A percentile compares a stretch with the other conserved stretches of the same genome.
These are phyloP conservation scores for Argyresthia albistria DNA, from an alignment of 2,888 invertebrate species.

Conservation along the genomic window DNA sequence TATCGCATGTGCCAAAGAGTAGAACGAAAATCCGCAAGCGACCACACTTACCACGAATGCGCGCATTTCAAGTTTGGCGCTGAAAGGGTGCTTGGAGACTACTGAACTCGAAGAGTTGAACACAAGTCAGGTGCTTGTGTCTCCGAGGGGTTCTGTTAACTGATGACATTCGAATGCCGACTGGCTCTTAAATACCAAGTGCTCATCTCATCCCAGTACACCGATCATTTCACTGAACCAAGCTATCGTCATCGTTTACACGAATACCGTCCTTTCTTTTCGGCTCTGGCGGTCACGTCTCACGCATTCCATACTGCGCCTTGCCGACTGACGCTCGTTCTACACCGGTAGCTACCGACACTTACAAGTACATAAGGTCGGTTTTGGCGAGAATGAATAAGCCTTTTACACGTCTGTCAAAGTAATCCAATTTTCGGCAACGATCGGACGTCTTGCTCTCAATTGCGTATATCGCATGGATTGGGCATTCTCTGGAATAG, in stretches of 20 bases:
- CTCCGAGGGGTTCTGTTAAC: slow-evolving; percentile 56
- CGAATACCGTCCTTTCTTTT: slow-evolving; percentile 67
- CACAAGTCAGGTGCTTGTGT: slow-evolving; percentile 49
- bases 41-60: slow-evolving; percentile 59
- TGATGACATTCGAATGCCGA: slow-evolving; percentile 65
- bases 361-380: background rate
- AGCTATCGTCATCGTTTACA: slow-evolving; percentile 68
- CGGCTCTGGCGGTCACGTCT: slow-evolving; percentile 29
- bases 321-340: slow-evolving; percentile 22
- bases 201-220: slow-evolving; percentile 66
- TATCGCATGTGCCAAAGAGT: slow-evolving; percentile 47
- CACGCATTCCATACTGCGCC: slow-evolving; percentile 55
- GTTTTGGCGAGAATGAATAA: background rate
- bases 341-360: background rate
- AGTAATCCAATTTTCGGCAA: background rate
- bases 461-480: background rate
- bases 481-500: too few relatives aligned
- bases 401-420: background rate
- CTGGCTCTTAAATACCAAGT: slow-evolving; percentile 68
- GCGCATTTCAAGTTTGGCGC: slow-evolving; percentile 57
- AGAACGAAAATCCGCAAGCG: slow-evolving; percentile 22
- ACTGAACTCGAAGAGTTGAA: background rate
- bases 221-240: slow-evolving; percentile 66
- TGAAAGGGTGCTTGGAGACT: slow-evolving; percentile 23
- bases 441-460: background rate